Conservation (phyloP, 2,888 invertebrate species). For the Eugnorisma glareosa region DNA sequence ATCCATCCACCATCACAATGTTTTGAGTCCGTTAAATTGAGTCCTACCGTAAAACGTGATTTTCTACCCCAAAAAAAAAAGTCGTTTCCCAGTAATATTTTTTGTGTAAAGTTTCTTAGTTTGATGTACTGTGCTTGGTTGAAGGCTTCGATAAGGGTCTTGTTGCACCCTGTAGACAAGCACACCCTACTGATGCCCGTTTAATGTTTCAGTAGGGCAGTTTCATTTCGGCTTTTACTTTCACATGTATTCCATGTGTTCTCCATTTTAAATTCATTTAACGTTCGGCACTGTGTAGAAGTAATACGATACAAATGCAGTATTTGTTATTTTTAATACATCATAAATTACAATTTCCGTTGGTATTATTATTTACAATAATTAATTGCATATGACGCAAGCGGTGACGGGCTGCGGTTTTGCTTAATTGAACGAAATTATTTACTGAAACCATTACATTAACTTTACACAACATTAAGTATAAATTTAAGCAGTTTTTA, state of each 20-base stretch:
- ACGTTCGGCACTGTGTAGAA: background rate
- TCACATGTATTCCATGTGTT: background rate
- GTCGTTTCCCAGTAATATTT: too few relatives aligned
- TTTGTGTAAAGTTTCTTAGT: too few relatives aligned
- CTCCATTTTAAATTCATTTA: background rate
- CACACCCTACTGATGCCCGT: background rate
- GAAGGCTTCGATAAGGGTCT: too few relatives aligned
- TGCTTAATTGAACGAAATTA: slow-evolving; percentile 57
- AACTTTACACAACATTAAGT: slow-evolving; percentile 12
- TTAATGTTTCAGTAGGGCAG: background rate
- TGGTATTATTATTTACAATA: slow-evolving; percentile 17
- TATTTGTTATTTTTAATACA: background rate
- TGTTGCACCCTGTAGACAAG: too few relatives aligned
- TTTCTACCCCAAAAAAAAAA: too few relatives aligned
- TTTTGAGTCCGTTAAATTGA: too few relatives aligned
- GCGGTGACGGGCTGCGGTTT: slow-evolving; percentile 49
- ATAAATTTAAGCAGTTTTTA: background rate
- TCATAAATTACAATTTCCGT: background rate
- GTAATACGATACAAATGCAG: background rate
- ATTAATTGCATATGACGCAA: slow-evolving; percentile 50
- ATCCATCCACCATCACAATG: too few relatives aligned
- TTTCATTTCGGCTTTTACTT: background rate
- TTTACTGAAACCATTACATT: slow-evolving; percentile 31
- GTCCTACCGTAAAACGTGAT: too few relatives aligned
- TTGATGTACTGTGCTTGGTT: too few relatives aligned